These are phyloP conservation scores for Drosophila sordidula DNA, from an alignment of 2,888 invertebrate species.

Conservation along the genomic window DNA sequence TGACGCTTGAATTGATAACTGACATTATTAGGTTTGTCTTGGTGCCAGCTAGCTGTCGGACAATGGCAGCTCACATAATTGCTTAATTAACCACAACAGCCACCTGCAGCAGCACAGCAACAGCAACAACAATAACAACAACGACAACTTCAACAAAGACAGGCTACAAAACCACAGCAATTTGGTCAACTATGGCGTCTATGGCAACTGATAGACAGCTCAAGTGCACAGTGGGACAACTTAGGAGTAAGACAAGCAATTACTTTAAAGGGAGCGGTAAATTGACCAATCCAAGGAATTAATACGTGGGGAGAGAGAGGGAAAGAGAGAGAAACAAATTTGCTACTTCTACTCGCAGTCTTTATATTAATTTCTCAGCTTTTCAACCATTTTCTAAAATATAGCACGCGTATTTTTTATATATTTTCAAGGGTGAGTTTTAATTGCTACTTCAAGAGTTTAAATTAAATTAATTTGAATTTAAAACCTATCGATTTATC, in stretches of 20 bases:
- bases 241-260: not conserved
- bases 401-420: too few relatives aligned
- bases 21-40: constrained; percentile 15
- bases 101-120: constrained; percentile 5
- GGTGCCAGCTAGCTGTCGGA: not conserved
- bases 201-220: constrained; percentile 20
- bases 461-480: too few relatives aligned
- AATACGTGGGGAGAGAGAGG: not conserved
- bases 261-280: not conserved
- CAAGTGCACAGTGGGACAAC: constrained; percentile 26
- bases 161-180: constrained; percentile 38
- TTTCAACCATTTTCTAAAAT: too few relatives aligned
- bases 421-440: too few relatives aligned
- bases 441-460: too few relatives aligned
- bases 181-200: constrained; percentile 33
- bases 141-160: constrained; percentile 2
- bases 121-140: constrained; percentile 2
- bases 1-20: not conserved
- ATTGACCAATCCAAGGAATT: not conserved
- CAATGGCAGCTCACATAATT: constrained; percentile 44
- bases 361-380: too few relatives aligned
- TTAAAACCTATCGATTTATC: too few relatives aligned
- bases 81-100: constrained; percentile 47
- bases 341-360: too few relatives aligned
- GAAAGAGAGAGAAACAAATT: not conserved